A percentile compares a stretch with the other conserved stretches of the same genome.
Conservation (phyloP, 2,888 invertebrate species). For the Drosophila seclusa region DNA sequence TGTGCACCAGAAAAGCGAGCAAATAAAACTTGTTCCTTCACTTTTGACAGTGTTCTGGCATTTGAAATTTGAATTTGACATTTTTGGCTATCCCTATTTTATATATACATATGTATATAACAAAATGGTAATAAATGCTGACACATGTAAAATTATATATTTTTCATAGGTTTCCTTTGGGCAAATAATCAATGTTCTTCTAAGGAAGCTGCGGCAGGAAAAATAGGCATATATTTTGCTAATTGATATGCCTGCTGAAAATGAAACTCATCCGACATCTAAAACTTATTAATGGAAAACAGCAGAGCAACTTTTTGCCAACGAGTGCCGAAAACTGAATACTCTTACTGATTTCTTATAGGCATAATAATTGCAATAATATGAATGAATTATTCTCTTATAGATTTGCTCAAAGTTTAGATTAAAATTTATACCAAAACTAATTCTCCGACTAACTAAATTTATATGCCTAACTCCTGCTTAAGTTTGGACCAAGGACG, state of each 20-base stretch:
- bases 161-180: not conserved
- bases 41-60: conserved; percentile 11
- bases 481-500: not conserved
- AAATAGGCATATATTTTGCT: not conserved
- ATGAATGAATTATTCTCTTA: not conserved
- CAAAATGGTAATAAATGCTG: not conserved
- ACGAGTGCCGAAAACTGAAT: not conserved
- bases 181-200: not conserved
- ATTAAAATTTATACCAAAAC: not conserved
- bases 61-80: conserved; percentile 42
- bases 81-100: conserved; percentile 14
- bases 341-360: not conserved
- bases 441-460: not conserved
- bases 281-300: not conserved
- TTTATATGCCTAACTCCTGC: conserved; percentile 1
- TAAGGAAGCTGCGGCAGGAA: not conserved
- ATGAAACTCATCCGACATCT: not conserved
- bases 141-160: too few species aligned
- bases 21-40: conserved; percentile 13
- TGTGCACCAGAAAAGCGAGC: not conserved
- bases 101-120: not conserved
- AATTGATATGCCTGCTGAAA: not conserved
- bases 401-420: not conserved
- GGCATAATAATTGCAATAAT: not conserved
- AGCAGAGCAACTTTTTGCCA: not conserved